These are phyloP conservation scores for Aphelenchoides fujianensis DNA, from an alignment of 1,140 invertebrate genomes.

Conservation along the genomic window DNA sequence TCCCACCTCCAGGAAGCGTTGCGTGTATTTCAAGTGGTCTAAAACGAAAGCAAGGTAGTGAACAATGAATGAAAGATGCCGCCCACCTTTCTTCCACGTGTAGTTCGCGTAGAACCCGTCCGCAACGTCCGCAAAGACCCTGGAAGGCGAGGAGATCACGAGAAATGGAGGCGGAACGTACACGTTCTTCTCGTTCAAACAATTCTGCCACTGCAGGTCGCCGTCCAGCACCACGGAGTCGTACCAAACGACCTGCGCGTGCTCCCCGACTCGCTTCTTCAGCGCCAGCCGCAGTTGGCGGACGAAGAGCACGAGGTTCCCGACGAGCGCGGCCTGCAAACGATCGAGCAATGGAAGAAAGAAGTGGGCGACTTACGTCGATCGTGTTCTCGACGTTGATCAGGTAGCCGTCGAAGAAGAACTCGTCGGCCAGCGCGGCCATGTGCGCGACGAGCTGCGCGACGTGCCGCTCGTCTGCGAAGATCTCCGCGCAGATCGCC, in stretches of 20 bases:
- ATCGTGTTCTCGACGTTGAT: conserved; percentile 89
- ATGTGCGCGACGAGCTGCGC: conserved; percentile 71
- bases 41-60: too few species aligned
- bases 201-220: conserved; percentile 83
- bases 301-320: conserved; percentile 69
- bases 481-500: conserved; percentile 71
- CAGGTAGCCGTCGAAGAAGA: conserved; percentile 89
- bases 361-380: conserved; percentile 62
- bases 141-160: conserved; percentile 61
- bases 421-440: conserved; percentile 72
- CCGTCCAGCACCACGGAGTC: conserved; percentile 82
- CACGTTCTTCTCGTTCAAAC: conserved; percentile 79
- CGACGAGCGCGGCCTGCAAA: conserved; percentile 35
- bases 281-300: conserved; percentile 69
- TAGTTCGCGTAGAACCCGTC: conserved; percentile 96
- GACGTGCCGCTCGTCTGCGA: conserved; percentile 65
- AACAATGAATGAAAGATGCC: too few species aligned
- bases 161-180: conserved; percentile 64
- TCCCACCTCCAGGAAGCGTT: conserved; percentile 2
- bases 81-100: conserved; percentile 70
- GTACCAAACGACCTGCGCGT: conserved; percentile 82
- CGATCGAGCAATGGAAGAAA: too few species aligned
- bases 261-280: conserved; percentile 66
- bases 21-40: conserved; percentile 27
- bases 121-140: conserved; percentile 78